A percentile compares a stretch with the other conserved stretches of the same genome.
phyloP scores from a whole-genome alignment of 2,113 vertebrate species.

The Onychostoma macrolepis region DNA sequence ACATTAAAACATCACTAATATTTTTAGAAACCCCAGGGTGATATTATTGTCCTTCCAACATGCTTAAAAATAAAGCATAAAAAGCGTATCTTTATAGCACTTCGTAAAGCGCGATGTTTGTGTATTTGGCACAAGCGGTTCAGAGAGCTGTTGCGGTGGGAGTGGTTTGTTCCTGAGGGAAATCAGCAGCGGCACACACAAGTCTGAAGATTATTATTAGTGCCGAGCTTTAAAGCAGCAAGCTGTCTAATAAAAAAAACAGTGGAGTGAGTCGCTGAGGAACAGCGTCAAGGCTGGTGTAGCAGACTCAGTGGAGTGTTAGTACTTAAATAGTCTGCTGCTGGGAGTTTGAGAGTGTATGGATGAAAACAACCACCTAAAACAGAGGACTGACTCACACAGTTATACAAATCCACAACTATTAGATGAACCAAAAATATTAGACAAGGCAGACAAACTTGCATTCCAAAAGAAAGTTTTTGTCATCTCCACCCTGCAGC shows the following conservation, averaged over 20 bases:
- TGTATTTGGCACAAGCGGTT: constrained; percentile 14
- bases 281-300: constrained; percentile 26
- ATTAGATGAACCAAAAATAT: not conserved
- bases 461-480: constrained; percentile 2
- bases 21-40: not conserved
- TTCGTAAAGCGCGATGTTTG: not conserved
- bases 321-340: constrained; percentile 23
- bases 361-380: constrained; percentile 22
- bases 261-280: constrained; percentile 20
- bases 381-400: constrained; percentile 7
- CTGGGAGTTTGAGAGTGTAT: constrained; percentile 19
- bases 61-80: not conserved
- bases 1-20: not conserved
- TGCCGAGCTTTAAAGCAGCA: constrained; percentile 10
- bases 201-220: constrained; percentile 20
- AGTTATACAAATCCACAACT: not conserved
- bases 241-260: constrained; percentile 33
- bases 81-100: not conserved
- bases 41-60: not conserved
- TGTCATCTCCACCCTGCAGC: not conserved
- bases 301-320: not conserved
- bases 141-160: constrained; percentile 18
- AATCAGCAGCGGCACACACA: constrained; percentile 20
- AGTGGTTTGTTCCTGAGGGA: constrained; percentile 26
- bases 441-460: not conserved